Base-by-base conservation (phyloP, 2,113 vertebrate species). In the Tyrannus savana region DNA sequence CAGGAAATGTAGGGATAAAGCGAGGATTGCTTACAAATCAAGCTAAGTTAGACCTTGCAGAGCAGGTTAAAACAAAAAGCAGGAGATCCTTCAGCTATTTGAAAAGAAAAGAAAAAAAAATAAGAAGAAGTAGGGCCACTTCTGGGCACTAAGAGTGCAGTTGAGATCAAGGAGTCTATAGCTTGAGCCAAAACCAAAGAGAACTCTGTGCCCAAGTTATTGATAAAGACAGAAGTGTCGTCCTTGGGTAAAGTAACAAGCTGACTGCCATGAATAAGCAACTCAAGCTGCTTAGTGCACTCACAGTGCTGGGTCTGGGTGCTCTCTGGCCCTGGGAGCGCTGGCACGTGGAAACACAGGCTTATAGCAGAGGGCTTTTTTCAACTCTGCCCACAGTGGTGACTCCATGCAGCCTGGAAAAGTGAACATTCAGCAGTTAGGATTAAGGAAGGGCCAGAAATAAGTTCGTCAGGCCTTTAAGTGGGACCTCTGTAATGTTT, bases 11-110 rank as follows among this genome's bases (percentile, higher is more conserved):
- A 74, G 50, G 82, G 75, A 74, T 89, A 55, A 88, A 94, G 58
- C 37, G 39, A 80, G 37, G 63, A 81, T 90, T 97, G 83, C 55
- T 92, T 74, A 46, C 79, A 74, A 66, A 66, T 83, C 75, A 90
- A 69, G 74, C 87, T 88, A 75, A 85, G 71, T 67, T 96, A 88
- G 88, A 53, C 62, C 22, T 76, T 76, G n/a, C 67, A 88, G 60
- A 85, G 53, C 13, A 90, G 67, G 77, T 92, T 93, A 80, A 90
- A 88, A 90, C 71, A 94, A 94, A 88, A 10, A 42, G 59, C 67
- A 41, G 64, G 64, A 88, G 37, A 73, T 55, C 92, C 55, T 83
- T 94, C 63, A 77, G 59, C 44, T 95, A 8, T 76, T 33, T 79
- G 21, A 2, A 4, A 3, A 4, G 12, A 14, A 71, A 59, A 50